Percentiles rank a stretch among this genome's conserved stretches.
These are phyloP conservation scores for Drosophila affinis DNA, from an alignment of 2,888 invertebrate genomes.

Conservation along the genomic window DNA sequence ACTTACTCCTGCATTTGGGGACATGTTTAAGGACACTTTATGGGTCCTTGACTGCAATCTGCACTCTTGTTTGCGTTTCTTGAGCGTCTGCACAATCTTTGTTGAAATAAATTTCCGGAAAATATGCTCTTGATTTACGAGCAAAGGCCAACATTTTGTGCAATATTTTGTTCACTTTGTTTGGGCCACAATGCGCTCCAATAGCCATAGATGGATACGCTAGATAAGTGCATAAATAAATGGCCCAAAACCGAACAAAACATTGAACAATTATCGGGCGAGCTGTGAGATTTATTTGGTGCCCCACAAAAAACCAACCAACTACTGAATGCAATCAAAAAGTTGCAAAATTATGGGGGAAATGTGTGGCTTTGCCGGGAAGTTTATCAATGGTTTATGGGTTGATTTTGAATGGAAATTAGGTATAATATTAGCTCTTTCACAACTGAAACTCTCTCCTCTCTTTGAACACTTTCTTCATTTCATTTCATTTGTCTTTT, in stretches of 20 bases:
- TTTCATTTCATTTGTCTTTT: not conserved
- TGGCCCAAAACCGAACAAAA: conserved; percentile 7
- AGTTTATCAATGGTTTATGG: not conserved
- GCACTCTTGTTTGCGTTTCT: conserved; percentile 17
- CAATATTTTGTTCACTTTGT: not conserved
- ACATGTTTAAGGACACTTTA: conserved; percentile 50
- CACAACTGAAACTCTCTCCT: not conserved
- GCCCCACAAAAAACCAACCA: conserved; percentile 4
- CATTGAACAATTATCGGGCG: conserved; percentile 33
- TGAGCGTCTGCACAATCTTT: conserved; percentile 56
- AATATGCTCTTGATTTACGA: conserved; percentile 71
- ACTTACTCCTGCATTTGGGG: not conserved
- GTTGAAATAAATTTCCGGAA: conserved; percentile 67
- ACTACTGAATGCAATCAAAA: conserved; percentile 19
- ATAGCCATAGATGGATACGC: conserved; percentile 11
- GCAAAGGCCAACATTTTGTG: conserved; percentile 21
- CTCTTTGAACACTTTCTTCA: not conserved
- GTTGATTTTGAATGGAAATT: not conserved
- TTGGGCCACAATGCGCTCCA: conserved; percentile 12
- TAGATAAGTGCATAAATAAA: conserved; percentile 42
- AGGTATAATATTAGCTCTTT: too few species aligned
- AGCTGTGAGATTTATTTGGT: conserved; percentile 34
- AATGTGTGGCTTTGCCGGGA: too few species aligned
- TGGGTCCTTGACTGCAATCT: conserved; percentile 41
- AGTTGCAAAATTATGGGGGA: not conserved